Conservation (phyloP, 2,113 vertebrate species). For the Merops nubicus region DNA sequence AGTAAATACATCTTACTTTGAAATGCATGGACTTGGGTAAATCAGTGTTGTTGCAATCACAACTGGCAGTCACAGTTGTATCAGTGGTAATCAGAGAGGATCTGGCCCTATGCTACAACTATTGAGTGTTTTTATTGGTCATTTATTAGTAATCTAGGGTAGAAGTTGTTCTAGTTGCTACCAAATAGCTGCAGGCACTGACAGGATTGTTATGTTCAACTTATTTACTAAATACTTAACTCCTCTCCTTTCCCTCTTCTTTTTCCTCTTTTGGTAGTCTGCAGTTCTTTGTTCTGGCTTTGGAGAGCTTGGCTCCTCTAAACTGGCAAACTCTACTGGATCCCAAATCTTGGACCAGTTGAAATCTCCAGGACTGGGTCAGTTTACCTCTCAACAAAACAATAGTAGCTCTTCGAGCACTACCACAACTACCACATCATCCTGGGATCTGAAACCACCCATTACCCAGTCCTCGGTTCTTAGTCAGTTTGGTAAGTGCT, state of each 20-base stretch:
- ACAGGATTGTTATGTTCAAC: neutral
- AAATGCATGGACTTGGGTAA: neutral
- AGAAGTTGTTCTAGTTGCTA: neutral
- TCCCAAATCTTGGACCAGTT: conserved; percentile 86
- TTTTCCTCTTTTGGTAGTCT: conserved; percentile 74
- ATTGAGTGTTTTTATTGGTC: neutral
- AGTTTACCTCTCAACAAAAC: conserved; percentile 78
- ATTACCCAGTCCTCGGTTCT: conserved; percentile 75
- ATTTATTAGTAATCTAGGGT: neutral
- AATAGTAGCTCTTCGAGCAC: conserved; percentile 62
- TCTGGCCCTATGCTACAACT: neutral
- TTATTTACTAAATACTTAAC: neutral
- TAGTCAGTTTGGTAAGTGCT: conserved; percentile 89
- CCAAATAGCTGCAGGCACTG: neutral
- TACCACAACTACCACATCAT: conserved; percentile 51
- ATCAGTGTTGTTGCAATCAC: neutral
- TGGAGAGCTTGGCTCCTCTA: conserved; percentile 84
- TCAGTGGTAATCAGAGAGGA: neutral
- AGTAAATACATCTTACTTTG: neutral
- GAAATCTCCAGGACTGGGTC: conserved; percentile 81
- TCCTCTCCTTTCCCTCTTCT: neutral
- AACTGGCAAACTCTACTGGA: conserved; percentile 77
- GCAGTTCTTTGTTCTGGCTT: conserved; percentile 90
- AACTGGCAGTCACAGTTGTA: neutral
- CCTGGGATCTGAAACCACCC: conserved; percentile 83